Percentiles rank a stretch among this genome's conserved stretches.
These are phyloP conservation scores for Salvelinus namaycush DNA, from an alignment of 2,113 vertebrate species.

Conservation along the genomic window DNA sequence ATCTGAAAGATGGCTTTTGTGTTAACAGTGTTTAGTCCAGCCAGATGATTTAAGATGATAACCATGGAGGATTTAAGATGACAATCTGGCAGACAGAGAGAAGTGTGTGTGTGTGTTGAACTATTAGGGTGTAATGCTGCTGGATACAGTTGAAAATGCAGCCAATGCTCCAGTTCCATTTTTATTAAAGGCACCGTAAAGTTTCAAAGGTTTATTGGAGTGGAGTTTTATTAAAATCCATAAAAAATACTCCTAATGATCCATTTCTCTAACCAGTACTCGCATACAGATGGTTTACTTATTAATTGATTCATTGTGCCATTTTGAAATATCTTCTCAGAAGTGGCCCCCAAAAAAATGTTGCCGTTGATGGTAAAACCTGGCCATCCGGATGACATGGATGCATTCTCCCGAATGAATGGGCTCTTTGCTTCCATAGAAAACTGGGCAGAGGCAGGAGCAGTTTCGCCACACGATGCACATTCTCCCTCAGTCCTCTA, in stretches of 20 bases:
- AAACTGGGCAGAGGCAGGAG: slow-evolving; percentile 38
- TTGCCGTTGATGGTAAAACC: not conserved
- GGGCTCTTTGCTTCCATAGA: slow-evolving; percentile 14
- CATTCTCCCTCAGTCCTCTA: slow-evolving; percentile 28
- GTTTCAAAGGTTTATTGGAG: slow-evolving; percentile 49
- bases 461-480: slow-evolving; percentile 30
- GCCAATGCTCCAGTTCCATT: slow-evolving; percentile 23
- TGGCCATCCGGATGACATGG: not conserved
- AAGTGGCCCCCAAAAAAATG: not conserved
- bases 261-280: slow-evolving; percentile 42
- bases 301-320: slow-evolving; percentile 56
- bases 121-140: slow-evolving; percentile 27
- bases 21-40: not conserved
- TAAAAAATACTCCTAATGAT: slow-evolving; percentile 48
- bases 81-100: too few relatives aligned
- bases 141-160: slow-evolving; percentile 30
- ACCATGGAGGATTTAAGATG: slow-evolving; percentile 13
- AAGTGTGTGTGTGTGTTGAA: slow-evolving; percentile 10
- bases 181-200: slow-evolving; percentile 45
- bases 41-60: slow-evolving; percentile 35
- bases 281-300: slow-evolving; percentile 47
- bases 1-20: not conserved
- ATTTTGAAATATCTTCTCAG: slow-evolving; percentile 44
- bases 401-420: slow-evolving; percentile 24
- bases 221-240: slow-evolving; percentile 55